phyloP scores from a whole-genome alignment of 2,113 vertebrate genomes.

The Leptocoma aspasia region DNA sequence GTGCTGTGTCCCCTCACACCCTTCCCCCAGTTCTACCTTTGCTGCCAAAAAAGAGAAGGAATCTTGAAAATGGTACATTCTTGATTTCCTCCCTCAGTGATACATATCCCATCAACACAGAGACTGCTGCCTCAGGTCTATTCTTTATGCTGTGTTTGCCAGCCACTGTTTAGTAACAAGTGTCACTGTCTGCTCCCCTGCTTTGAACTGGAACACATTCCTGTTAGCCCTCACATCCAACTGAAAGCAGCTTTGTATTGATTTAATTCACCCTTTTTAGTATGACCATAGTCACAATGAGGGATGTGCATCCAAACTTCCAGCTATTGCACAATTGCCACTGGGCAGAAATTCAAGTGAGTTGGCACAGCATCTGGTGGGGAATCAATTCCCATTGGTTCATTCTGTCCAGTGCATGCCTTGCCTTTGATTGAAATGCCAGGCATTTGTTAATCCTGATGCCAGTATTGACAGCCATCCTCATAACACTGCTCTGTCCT shows the following conservation, averaged over 20 bases:
- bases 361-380: conserved; percentile 53
- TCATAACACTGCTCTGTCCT: not conserved
- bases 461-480: conserved; percentile 9
- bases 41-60: not conserved
- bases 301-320: conserved; percentile 61
- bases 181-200: conserved; percentile 61
- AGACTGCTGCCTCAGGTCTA: not conserved
- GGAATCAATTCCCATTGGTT: conserved; percentile 48
- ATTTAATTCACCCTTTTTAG: conserved; percentile 72
- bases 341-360: conserved; percentile 69
- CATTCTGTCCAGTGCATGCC: conserved; percentile 51
- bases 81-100: not conserved
- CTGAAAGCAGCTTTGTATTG: conserved; percentile 65
- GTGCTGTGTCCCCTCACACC: not conserved
- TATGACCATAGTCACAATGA: conserved; percentile 51
- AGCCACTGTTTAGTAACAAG: conserved; percentile 73
- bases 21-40: not conserved
- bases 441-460: conserved; percentile 39
- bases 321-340: conserved; percentile 63
- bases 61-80: not conserved
- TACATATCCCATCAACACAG: not conserved
- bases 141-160: conserved; percentile 37
- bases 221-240: conserved; percentile 63
- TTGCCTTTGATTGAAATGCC: conserved; percentile 65
- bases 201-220: conserved; percentile 69